These are phyloP conservation scores for Pseudobourletiella spinata DNA, from an alignment of 1,140 invertebrate species.

Conservation along the genomic window DNA sequence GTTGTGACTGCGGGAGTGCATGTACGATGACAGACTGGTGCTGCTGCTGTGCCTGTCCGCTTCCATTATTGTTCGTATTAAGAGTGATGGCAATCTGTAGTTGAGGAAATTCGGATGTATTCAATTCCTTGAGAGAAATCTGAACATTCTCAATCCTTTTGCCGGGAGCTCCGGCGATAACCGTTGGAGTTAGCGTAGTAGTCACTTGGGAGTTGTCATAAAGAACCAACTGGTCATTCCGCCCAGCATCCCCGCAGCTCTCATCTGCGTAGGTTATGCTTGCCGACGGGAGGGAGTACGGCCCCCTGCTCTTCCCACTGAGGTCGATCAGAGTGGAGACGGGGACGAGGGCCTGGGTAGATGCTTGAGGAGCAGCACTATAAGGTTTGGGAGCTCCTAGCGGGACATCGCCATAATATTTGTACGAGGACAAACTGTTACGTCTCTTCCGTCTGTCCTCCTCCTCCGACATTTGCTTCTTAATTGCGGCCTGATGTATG, in stretches of 20 bases:
- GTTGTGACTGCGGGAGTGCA: neutral
- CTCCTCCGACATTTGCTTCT: constrained; percentile 42
- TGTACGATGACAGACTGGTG: too few relatives aligned
- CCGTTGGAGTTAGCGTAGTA: neutral
- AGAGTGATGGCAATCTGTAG: constrained; percentile 35
- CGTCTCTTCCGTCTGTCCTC: constrained; percentile 32
- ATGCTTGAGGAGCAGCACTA: neutral
- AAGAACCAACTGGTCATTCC: constrained; percentile 2
- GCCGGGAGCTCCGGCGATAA: neutral
- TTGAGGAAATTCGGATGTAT: constrained; percentile 30
- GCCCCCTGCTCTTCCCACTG: too few relatives aligned
- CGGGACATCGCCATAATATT: constrained; percentile 1
- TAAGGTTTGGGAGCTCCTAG: constrained; percentile 24
- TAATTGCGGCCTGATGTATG: constrained; percentile 43
- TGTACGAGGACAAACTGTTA: constrained; percentile 22
- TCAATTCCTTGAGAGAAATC: constrained; percentile 32
- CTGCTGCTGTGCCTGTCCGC: neutral
- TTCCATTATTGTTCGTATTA: constrained; percentile 25
- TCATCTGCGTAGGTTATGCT: neutral
- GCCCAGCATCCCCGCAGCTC: neutral
- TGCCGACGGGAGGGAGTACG: neutral
- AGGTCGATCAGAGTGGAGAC: too few relatives aligned
- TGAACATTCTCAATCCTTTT: constrained; percentile 35
- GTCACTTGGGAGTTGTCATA: neutral
- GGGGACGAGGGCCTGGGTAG: neutral